A percentile compares a stretch with the other conserved stretches of the same genome.
Conservation (phyloP, 2,113 vertebrate genomes). For the Leptocoma aspasia region DNA sequence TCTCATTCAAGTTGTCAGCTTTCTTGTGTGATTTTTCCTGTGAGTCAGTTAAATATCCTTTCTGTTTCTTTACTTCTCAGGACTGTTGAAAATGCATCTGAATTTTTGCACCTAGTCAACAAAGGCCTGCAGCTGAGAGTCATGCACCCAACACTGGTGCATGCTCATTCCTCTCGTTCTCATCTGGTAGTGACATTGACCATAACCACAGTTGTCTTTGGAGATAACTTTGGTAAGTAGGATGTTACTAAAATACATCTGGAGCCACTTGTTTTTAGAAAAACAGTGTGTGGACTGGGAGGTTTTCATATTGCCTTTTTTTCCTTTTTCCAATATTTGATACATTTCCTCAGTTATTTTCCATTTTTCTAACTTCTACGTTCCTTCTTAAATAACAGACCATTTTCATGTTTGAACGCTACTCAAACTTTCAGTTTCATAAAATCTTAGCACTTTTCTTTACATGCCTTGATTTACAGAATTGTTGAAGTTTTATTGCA, state of each 20-base stretch:
- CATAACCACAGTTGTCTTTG: conserved; percentile 60
- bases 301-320: background rate
- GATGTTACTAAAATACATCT: background rate
- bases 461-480: background rate
- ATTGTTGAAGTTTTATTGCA: background rate
- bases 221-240: conserved; percentile 68
- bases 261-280: background rate
- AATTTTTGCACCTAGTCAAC: conserved; percentile 74
- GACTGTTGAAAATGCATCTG: conserved; percentile 63
- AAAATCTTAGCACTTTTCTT: background rate
- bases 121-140: conserved; percentile 69
- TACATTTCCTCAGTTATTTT: background rate
- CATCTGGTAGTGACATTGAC: conserved; percentile 82
- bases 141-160: conserved; percentile 77
- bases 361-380: background rate
- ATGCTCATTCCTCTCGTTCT: conserved; percentile 82
- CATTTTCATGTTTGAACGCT: background rate
- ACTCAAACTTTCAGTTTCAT: background rate
- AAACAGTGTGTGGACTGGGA: background rate
- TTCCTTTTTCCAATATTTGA: background rate
- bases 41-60: background rate
- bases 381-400: background rate
- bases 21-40: background rate
- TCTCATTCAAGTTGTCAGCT: background rate
- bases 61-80: conserved; percentile 53